Evolutionary conservation across 2,113 vertebrate genomes (phyloP), one percentile per base, ranked within the genome.

Genomic region (Gambusia affinis): DNA sequence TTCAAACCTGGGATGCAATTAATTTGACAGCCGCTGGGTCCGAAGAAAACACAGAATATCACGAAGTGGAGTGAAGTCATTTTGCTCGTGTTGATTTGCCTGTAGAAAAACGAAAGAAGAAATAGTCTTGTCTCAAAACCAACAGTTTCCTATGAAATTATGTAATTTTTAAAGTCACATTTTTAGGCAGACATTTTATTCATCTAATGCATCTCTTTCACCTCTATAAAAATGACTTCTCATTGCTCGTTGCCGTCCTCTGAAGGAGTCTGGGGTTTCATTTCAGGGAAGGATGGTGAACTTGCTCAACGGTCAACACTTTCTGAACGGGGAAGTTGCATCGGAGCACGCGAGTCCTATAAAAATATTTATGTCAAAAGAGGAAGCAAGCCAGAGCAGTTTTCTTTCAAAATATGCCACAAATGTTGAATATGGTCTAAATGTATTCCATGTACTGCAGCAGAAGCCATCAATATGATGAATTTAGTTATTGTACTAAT

Each of bases 31-130:
- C 39, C 44, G 29, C 39, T 70, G 39, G 7, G 3, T 22, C 31
- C 65, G n/a, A 78, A 35, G 11, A 80, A 64, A 14, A 80, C 19
- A 51, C 44, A 67, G 31, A 86, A 14, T 75, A 86, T 35, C 31
- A 75, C 27, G 0, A 39, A 65, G 37, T 30, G 44, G 24, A 78
- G 33, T 51, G 67, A 57, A 64, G 17, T 27, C 77, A 83, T 80
- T 2, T 6, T 60, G 10, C 2, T 3, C 37, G 33, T 47, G 31
- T 42, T 12, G n/a, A 1, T 12, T 19, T 8, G 64, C 60, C 69
- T 65, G 62, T 19, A 4, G 17, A 24, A 76, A 63, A 30, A 30
- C 7, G 4, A 62, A 8, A 42, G 39, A 42, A 12, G 6, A 62
- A 67, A 4, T 24, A 12, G 14, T 8, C 12, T 28, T 29, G 29